Base-by-base conservation (phyloP, 1,140 invertebrate species). In the Cephus cinctus region DNA sequence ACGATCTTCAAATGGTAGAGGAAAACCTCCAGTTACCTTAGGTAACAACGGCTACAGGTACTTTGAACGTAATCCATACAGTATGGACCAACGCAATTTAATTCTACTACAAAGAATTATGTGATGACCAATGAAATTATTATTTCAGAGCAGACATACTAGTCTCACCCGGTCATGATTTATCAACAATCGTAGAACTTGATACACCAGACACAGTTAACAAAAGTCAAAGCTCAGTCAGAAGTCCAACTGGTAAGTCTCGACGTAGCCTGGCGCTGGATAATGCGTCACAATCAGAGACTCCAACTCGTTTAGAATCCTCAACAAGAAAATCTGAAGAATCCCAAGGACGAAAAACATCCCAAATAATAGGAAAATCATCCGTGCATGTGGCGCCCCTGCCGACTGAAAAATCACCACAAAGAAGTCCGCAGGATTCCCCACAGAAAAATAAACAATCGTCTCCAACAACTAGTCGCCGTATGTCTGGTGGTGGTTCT, bases 101-200 rank as follows among this genome's bases (percentile, higher is more conserved):
- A n/a, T n/a, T n/a, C n/a, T n/a, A n/a, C n/a, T n/a, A n/a, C n/a
- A n/a, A n/a, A n/a, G n/a, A n/a, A n/a, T n/a, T n/a, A n/a, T n/a
- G n/a, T n/a, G n/a, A n/a, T n/a, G n/a, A n/a, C n/a, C n/a, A n/a
- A n/a, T n/a, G n/a, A n/a, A n/a, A n/a, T n/a, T n/a, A n/a, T 3
- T 36, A 46, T 60, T 56, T 30, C 23, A 73, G 69, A 19, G 25
- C 52, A 5, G 65, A 71, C 34, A 54, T 63, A n/a, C n/a, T n/a
- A 11, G 50, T 47, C 22, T 66, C 61, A 20, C 57, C 59, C 0
- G 59, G 42, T 8, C 83, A 84, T 52, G 84, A 86, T 60, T 67
- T 86, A 12, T 86, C 84, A 6, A 85, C 83, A 4, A 85, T 86
- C 32, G 67, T 81, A 4, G 84, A 86, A 76, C 76, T 82, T 2